Evolutionary conservation across 2,113 vertebrate species (phyloP), one percentile per base, ranked within the genome.

Genomic region (Anarhynchus alexandrinus): DNA sequence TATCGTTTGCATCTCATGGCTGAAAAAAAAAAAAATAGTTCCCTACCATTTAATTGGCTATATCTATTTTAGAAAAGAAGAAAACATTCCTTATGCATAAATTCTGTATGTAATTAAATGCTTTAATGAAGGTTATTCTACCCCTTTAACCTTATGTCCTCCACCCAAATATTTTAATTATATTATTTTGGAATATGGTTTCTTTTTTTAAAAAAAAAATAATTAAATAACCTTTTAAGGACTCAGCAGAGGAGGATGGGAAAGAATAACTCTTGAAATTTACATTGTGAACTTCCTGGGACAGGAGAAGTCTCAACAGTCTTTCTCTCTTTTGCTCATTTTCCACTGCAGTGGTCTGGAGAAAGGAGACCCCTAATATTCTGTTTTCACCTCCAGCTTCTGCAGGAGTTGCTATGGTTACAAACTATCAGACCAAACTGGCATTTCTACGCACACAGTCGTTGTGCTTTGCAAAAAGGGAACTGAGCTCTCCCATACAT

Each of bases 371-470:
- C 29, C 26, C 54, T 73, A 36, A 52, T 55, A 83, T 12, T n/a
- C 32, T 58, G 18, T n/a, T 94, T 93, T 83, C n/a, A 66, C 18
- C 32, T 64, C 51, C 66, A 32, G 45, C 25, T 83, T 78, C 76
- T 86, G 55, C 40, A 72, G 38, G 12, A 71, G 89, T 93, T 96
- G 62, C 95, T 94, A 80, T 94, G 84, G 81, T 92, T 94, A 87
- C 93, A 91, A 87, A 93, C 57, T 58, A 52, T 62, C 29, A 1
- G 5, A 71, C 26, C 79, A 82, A 40, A 38, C 18, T 20, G 27
- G n/a, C 36, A 74, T 88, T 88, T 81, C 36, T 83, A 45, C 1
- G 1, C 30, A 71, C n/a, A 54, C 8, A 57, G 20, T 49, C 42
- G 11, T 5, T 11, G 32, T 10, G 15, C 57, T 85, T 57, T 73